Conservation (phyloP, 53 echinoderm and acorn worm species). For the Luidia sarsii region DNA sequence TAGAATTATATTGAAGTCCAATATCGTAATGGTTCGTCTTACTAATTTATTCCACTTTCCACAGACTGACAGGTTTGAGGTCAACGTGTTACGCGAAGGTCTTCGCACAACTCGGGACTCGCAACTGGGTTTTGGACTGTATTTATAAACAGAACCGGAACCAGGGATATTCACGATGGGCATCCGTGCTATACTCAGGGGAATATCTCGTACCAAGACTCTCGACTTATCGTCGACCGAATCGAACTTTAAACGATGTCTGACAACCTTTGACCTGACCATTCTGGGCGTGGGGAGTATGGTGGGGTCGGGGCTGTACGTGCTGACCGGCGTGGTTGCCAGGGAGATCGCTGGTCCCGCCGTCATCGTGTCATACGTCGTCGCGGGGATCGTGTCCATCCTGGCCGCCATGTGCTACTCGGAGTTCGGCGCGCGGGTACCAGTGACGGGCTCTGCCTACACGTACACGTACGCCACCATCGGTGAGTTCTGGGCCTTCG, state of each 20-base stretch:
- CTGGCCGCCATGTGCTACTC: slow-evolving; percentile 77
- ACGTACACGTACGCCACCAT: slow-evolving; percentile 68
- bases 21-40: no score
- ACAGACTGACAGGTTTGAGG: no score
- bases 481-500: slow-evolving; percentile 79
- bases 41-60: no score
- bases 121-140: no score
- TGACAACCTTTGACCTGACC: slow-evolving; percentile 69
- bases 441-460: slow-evolving; percentile 84
- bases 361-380: slow-evolving; percentile 65
- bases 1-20: no score
- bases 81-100: no score
- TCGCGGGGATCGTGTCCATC: slow-evolving; percentile 69
- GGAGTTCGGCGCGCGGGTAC: slow-evolving; percentile 70
- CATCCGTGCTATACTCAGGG: not conserved
- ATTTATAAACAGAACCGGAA: no score
- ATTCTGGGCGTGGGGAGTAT: slow-evolving; percentile 69
- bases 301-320: slow-evolving; percentile 82
- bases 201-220: slow-evolving; percentile 17
- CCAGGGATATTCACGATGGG: slow-evolving; percentile 41
- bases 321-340: slow-evolving; percentile 78
- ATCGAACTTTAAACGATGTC: slow-evolving; percentile 64
- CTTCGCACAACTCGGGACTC: no score
- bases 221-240: slow-evolving; percentile 33
- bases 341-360: slow-evolving; percentile 75